Evolutionary conservation across 2,797 vertebrate species (phyloP).

Genomic region (Enteromius unitaeniatus): DNA sequence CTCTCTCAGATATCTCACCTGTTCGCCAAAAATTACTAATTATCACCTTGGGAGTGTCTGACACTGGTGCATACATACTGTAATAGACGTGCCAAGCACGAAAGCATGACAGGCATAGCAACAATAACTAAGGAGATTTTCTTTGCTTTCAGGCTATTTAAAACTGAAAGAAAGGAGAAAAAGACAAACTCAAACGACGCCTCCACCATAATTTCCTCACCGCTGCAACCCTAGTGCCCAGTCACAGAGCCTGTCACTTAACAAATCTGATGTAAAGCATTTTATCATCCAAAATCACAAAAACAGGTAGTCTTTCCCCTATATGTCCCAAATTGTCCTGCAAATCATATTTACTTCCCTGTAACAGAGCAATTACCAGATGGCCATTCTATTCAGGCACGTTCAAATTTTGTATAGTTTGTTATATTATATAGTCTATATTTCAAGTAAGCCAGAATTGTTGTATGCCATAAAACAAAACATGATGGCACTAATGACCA

Average conservation of each 20-base stretch:
- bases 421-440: not conserved
- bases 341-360: not conserved
- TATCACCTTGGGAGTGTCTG: too few relatives aligned
- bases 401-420: not conserved
- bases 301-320: not conserved
- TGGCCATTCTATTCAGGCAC: not conserved
- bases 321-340: not conserved
- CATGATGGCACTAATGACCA: not conserved
- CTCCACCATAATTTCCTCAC: not conserved
- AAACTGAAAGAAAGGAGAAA: too few relatives aligned
- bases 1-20: too few relatives aligned
- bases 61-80: too few relatives aligned
- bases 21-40: too few relatives aligned
- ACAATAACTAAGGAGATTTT: too few relatives aligned
- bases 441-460: not conserved
- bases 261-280: not conserved
- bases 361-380: not conserved
- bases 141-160: too few relatives aligned
- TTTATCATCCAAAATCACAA: not conserved
- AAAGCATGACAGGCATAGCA: too few relatives aligned
- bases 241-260: not conserved
- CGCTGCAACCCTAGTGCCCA: not conserved
- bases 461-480: conserved; percentile 1
- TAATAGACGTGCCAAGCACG: too few relatives aligned
- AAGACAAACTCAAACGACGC: too few relatives aligned